A percentile compares a stretch with the other conserved stretches of the same genome.
phyloP scores from a whole-genome alignment of 2,797 vertebrate genomes.

The Schizopygopsis malacanthus region DNA sequence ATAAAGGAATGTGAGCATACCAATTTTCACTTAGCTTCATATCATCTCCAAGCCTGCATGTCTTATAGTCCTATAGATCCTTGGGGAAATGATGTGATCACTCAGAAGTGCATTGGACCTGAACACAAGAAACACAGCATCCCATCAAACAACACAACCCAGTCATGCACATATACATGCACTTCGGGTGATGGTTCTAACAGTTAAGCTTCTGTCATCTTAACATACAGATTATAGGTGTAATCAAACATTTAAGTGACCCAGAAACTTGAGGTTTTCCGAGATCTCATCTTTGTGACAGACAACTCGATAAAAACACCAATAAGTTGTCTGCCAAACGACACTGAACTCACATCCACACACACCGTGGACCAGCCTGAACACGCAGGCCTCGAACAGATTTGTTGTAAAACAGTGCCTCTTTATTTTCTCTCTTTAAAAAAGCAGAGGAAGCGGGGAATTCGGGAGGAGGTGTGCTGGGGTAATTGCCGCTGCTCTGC shows the following conservation, averaged over 20 bases:
- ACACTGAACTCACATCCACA: constrained; percentile 22
- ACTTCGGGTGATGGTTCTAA: constrained; percentile 36
- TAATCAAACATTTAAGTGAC: background rate
- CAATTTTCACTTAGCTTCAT: background rate
- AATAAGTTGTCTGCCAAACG: background rate
- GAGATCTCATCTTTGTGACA: background rate
- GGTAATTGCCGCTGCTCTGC: constrained; percentile 81
- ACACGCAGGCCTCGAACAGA: constrained; percentile 71
- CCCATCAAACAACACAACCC: background rate
- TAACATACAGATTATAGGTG: background rate
- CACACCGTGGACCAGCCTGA: constrained; percentile 67
- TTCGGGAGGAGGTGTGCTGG: constrained; percentile 65
- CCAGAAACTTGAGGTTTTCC: background rate
- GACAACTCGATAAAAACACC: constrained; percentile 41
- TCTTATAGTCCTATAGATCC: constrained; percentile 11
- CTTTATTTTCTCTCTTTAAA: constrained; percentile 77
- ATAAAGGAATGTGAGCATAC: background rate
- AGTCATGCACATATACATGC: constrained; percentile 58
- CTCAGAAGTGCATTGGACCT: background rate
- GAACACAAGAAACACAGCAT: constrained; percentile 2
- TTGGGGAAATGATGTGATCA: background rate
- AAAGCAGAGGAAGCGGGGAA: constrained; percentile 51
- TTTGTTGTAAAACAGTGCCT: constrained; percentile 78
- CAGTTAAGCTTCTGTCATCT: background rate
- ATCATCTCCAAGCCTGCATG: background rate